Conservation (phyloP, 2,888 invertebrate genomes). For the Pherbina coryleti region DNA sequence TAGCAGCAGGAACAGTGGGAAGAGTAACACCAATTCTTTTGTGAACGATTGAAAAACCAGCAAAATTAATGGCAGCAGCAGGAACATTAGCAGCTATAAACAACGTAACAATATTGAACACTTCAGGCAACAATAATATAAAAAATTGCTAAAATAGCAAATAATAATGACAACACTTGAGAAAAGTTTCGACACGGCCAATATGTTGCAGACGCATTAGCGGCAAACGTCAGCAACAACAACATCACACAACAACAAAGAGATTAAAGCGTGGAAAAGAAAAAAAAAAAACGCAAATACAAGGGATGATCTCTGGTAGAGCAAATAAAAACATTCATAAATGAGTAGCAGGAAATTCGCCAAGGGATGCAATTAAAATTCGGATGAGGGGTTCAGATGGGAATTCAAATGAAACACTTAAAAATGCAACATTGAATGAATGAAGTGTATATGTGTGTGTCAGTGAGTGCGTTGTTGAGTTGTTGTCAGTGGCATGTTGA, state of each 20-base stretch:
- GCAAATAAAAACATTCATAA: background rate
- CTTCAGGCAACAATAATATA: slow-evolving; percentile 45
- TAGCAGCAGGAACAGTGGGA: background rate
- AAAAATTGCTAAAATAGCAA: slow-evolving; percentile 36
- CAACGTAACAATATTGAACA: slow-evolving; percentile 54
- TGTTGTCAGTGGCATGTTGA: background rate
- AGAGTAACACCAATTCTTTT: background rate
- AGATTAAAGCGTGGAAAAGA: slow-evolving; percentile 17
- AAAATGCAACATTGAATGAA: slow-evolving; percentile 14
- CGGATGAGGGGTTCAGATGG: background rate
- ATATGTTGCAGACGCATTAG: slow-evolving; percentile 34
- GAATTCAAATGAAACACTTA: slow-evolving; percentile 16
- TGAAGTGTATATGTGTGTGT: background rate
- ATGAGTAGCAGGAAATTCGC: background rate
- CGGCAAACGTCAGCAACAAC: slow-evolving; percentile 12
- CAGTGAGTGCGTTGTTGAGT: background rate
- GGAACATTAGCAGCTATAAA: slow-evolving; percentile 33
- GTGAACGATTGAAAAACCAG: background rate
- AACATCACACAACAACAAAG: slow-evolving; percentile 7
- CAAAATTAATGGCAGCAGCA: slow-evolving; percentile 10
- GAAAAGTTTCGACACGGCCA: slow-evolving; percentile 17
- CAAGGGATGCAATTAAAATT: slow-evolving; percentile 1
- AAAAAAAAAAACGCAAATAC: slow-evolving; percentile 5
- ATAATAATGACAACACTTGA: slow-evolving; percentile 32
- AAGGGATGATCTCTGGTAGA: slow-evolving; percentile 24